Percentiles rank a stretch among this genome's conserved stretches.
Conservation (phyloP, 1,140 invertebrate species). For the Ceratosolen fusciceps region DNA sequence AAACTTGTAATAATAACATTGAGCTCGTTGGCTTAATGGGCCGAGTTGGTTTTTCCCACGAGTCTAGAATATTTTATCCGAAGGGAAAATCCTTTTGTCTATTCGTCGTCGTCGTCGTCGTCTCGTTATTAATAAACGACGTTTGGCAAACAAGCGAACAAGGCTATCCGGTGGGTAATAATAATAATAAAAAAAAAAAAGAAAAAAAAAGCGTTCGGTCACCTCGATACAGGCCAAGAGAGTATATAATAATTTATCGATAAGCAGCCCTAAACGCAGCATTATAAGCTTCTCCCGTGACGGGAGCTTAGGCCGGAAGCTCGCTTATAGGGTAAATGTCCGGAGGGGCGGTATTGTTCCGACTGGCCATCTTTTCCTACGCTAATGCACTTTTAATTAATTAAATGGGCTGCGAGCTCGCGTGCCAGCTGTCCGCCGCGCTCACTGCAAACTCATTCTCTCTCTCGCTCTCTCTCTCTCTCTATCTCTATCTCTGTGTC, state of each 20-base stretch:
- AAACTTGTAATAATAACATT: too few species aligned
- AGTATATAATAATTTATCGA: background rate
- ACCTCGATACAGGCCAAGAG: background rate
- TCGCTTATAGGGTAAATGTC: constrained; percentile 52
- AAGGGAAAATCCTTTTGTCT: background rate
- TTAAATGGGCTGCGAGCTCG: constrained; percentile 70
- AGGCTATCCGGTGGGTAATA: background rate
- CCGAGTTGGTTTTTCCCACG: too few species aligned
- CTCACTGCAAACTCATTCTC: constrained; percentile 66
- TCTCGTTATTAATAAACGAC: background rate
- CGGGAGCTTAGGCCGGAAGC: constrained; percentile 44
- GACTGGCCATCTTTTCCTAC: constrained; percentile 55
- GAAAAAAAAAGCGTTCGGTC: background rate
- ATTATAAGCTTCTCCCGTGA: background rate
- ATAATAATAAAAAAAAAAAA: too few species aligned
- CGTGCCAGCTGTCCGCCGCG: constrained; percentile 67
- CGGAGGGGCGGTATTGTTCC: constrained; percentile 58
- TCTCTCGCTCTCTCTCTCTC: background rate
- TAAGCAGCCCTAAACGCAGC: background rate
- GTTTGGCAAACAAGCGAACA: background rate
- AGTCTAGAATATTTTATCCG: too few species aligned
- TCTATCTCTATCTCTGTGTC: constrained; percentile 17
- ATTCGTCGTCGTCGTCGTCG: background rate
- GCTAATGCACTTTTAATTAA: constrained; percentile 74
- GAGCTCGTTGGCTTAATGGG: too few species aligned